Base-by-base conservation (phyloP, 2,113 vertebrate genomes). In the Calyptomena viridis region DNA sequence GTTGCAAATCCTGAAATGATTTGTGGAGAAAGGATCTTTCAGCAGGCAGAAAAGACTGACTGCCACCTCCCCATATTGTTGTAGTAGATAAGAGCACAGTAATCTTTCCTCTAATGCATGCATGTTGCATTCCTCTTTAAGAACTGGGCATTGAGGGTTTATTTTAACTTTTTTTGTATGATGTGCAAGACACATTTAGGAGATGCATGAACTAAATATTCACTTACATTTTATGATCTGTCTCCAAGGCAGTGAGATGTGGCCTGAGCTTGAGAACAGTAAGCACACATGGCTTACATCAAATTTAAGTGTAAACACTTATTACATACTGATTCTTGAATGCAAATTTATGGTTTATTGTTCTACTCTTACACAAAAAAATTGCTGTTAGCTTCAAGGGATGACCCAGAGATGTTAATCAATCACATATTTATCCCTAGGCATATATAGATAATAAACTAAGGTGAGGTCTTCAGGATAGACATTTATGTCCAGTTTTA, bases 251-350 rank as follows among this genome's bases (percentile, higher is more conserved):
- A 40, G 68, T 80, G 63, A 88, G 94, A 78, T 72, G 63, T 84
- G 85, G 24, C 68, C 79, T 52, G 59, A 92, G 68, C 39, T 86
- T 80, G 72, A 88, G 75, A 67, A 83, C 39, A 90, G 16, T 84
- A 94, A 69, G n/a, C 25, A 40, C n/a, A 56, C 62, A 74, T 55
- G 92, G 10, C 47, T 95, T 56, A 66, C 35, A 59, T 95, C 55
- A 95, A 96, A 77, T 85, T 92, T 93, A 94, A 92, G 82, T 55
- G 64, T 88, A 72, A 78, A 92, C 67, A 74, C 63, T 94, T 95
- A 90, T 55, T 89, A 74, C 42, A 24, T 90, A 44, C 17, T 71
- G 28, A 56, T 96, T 77, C 60, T 86, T 93, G 64, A 91, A 86
- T 96, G 47, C 55, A 94, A 86, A 90, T 93, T 80, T 92, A 68